Evolutionary conservation across 2,888 invertebrate species (phyloP).

Genomic region (Pseudococcus jackbeardsleyi): DNA sequence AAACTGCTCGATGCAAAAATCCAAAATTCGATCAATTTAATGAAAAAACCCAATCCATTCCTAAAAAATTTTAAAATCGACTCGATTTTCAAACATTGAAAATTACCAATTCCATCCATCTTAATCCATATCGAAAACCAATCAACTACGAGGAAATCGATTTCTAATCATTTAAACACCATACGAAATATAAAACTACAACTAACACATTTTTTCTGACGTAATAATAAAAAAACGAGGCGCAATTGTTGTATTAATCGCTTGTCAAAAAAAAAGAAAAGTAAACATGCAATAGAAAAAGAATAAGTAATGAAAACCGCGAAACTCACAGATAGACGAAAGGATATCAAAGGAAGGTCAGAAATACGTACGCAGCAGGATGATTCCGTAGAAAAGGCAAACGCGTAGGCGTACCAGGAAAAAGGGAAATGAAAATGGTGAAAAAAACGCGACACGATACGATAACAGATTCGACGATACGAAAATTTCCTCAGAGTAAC

Average conservation of each 20-base stretch:
- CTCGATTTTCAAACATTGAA: no score
- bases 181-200: not conserved
- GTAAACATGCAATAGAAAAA: slow-evolving; percentile 22
- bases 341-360: not conserved
- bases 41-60: no score
- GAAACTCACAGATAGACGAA: not conserved
- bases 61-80: no score
- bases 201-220: not conserved
- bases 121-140: no score
- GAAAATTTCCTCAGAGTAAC: not conserved
- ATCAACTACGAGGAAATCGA: not conserved
- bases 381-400: not conserved
- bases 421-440: not conserved
- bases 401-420: not conserved
- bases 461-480: not conserved
- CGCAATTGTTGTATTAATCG: no score
- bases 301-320: not conserved
- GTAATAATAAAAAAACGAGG: not conserved
- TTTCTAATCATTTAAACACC: not conserved
- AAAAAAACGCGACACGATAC: not conserved
- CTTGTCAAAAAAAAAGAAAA: not conserved
- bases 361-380: not conserved
- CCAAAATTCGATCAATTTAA: no score
- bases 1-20: no score
- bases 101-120: no score